Evolutionary conservation across 2,113 vertebrate genomes (phyloP).

Genomic region (Anser cygnoides): DNA sequence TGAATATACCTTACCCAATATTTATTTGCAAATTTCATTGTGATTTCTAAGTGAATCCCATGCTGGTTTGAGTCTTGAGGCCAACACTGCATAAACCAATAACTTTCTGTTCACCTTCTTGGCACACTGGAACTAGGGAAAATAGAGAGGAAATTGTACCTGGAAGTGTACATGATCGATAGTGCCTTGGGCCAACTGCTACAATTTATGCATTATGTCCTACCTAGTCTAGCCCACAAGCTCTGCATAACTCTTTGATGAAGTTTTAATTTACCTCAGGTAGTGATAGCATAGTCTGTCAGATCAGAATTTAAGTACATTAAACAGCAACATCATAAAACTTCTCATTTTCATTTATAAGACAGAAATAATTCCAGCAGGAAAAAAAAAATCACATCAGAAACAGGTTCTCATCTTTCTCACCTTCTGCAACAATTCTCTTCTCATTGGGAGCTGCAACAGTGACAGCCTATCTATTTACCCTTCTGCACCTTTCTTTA

Average conservation of each 20-base stretch:
- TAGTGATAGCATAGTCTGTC: not conserved
- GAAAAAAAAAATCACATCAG: not conserved
- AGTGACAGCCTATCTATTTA: not conserved
- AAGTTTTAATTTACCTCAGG: conserved; percentile 51
- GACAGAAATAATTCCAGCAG: not conserved
- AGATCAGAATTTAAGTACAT: conserved; percentile 31
- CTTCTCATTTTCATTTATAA: conserved; percentile 33
- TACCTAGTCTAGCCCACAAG: not conserved
- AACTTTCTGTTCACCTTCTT: not conserved
- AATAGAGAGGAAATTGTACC: not conserved
- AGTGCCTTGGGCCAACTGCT: not conserved
- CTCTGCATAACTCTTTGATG: conserved; percentile 19
- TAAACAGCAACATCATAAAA: conserved; percentile 45
- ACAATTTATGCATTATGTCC: conserved; percentile 15
- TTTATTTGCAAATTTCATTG: not conserved
- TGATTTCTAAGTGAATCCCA: not conserved
- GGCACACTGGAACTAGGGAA: not conserved
- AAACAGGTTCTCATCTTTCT: not conserved
- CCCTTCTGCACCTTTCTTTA: not conserved
- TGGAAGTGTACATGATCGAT: not conserved
- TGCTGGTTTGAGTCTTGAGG: not conserved
- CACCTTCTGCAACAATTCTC: not conserved
- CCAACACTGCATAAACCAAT: not conserved
- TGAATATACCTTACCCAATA: not conserved
- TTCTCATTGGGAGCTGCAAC: not conserved